Evolutionary conservation across 2,888 invertebrate species (phyloP), one percentile per base, ranked within the genome.

Genomic region (Diloba caeruleocephala): DNA sequence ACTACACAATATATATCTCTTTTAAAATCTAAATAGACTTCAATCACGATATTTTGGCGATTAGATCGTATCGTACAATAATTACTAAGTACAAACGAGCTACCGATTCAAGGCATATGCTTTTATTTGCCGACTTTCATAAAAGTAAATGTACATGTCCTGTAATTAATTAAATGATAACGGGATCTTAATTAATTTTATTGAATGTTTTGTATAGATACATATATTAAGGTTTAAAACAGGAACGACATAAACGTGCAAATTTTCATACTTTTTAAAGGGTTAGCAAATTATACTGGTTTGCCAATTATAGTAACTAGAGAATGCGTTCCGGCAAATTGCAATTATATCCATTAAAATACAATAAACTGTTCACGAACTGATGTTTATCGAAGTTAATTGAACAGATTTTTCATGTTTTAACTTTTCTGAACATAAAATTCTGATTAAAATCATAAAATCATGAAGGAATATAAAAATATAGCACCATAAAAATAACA

Each of bases 51-150:
- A 76, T 71, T 59, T 63, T 36, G 42, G 31, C 31, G 81, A 81
- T 81, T 48, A 76, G 72, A 79, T 79, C 28, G 9, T 78, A 81
- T 81, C 80, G n/a, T 28, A 59, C 53, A 45, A 61, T 81, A 79
- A 78, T 79, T 80, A 80, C 69, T 48, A 39, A 77, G 74, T 78
- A 76, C 82, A 79, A 81, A 81, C 76, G 75, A 45, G 82, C 81
- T 81, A 81, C 81, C 79, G 81, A 81, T 68, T 68, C 51, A 66
- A 60, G 42, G 48, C 48, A 62, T 48, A 62, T 54, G 38, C 55
- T 67, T 67, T 65, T 63, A 60, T 75, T 53, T 55, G 60, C 74
- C 76, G 76, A 58, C 67, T 60, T 65, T 74, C 32, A 43, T 52
- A 32, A 36, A 60, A 49, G 29, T 49, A 62, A 61, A 64, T 58